Base-by-base conservation (phyloP, 2,888 invertebrate genomes). In the Acanthococcus lagerstroemiae region DNA sequence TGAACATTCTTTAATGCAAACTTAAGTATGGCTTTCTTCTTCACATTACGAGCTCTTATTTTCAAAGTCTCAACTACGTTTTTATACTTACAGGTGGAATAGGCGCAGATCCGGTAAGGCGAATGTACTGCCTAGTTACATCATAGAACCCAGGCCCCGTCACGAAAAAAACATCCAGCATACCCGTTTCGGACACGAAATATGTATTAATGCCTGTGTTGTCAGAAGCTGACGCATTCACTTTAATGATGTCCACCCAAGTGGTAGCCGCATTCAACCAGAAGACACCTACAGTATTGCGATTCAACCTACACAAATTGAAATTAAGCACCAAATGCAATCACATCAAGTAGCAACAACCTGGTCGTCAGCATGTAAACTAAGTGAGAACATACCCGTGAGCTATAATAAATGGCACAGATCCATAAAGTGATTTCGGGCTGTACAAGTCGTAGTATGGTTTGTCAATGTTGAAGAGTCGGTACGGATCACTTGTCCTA, bases 241-340 rank as follows among this genome's bases (percentile, higher is more conserved):
- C 19, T 77, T 15, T 80, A 72, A 74, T 81, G 74, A 97, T 84
- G 74, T 99, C 99, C 25, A 99, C 85, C 99, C 99, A 99, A 0
- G 96, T 99, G 79, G 99, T 99, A 0, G 99, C 95, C 0, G 95
- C 87, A 79, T 99, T 99, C 74, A 93, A 85, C 97, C 97, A 99
- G 75, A 93, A 93, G 21, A 95, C 83, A 25, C 95, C 97, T 0
- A 88, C 85, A 0, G 92, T 90, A 71, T 83, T 83, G 71, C n/a
- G n/a, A 71, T 88, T 84, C 30, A 83, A 76, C 88, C 90, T 88
- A 75, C 95, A 97, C 37, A 37, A 30, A 30, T 30, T 30, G 12
- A 6, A 30, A 30, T 48, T 9, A 68, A 37, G 46, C 24, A 9
- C 24, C 7, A 21, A 54, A 22, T 21, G 24, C 7, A 22, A 2